Percentiles rank a stretch among this genome's conserved stretches.
These are phyloP conservation scores for Acropora tenuis DNA, from an alignment of 64 coral and sea anemone species.

Conservation along the genomic window DNA sequence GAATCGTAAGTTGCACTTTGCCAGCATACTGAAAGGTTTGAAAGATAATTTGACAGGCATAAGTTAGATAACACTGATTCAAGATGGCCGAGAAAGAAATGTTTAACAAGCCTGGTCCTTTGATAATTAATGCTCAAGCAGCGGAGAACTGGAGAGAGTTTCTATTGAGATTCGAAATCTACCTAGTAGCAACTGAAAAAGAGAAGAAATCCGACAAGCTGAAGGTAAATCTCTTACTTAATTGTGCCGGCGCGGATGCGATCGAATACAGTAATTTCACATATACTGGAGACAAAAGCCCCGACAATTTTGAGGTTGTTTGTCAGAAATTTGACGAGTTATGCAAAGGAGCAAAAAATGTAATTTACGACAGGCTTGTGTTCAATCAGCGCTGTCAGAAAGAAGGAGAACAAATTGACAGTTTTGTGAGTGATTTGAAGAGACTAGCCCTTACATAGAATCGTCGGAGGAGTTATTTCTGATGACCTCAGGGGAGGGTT, in stretches of 20 bases:
- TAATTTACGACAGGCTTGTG: conserved; percentile 59
- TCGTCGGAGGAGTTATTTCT: conserved; percentile 66
- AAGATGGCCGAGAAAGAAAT: conserved; percentile 19
- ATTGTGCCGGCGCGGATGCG: conserved; percentile 59
- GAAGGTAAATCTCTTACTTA: conserved; percentile 70
- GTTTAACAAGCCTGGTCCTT: conserved; percentile 37
- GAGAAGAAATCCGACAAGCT: conserved; percentile 62
- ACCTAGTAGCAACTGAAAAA: conserved; percentile 54
- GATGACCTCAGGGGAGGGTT: conserved; percentile 75
- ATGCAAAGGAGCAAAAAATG: conserved; percentile 51
- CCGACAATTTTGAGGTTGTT: conserved; percentile 51
- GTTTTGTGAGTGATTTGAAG: conserved; percentile 74
- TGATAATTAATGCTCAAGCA: conserved; percentile 56
- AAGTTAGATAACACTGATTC: not conserved
- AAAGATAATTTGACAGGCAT: too few relatives aligned
- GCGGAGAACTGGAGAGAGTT: conserved; percentile 71
- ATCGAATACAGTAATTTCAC: conserved; percentile 77
- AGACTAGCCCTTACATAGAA: conserved; percentile 51
- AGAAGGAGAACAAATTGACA: conserved; percentile 66
- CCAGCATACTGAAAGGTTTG: too few relatives aligned
- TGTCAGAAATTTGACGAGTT: conserved; percentile 67
- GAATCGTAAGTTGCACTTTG: too few relatives aligned
- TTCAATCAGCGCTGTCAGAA: conserved; percentile 75
- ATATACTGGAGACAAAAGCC: conserved; percentile 37
- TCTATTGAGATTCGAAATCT: conserved; percentile 71